Evolutionary conservation across 2,113 vertebrate species (phyloP).

Genomic region (Phoxinus phoxinus): DNA sequence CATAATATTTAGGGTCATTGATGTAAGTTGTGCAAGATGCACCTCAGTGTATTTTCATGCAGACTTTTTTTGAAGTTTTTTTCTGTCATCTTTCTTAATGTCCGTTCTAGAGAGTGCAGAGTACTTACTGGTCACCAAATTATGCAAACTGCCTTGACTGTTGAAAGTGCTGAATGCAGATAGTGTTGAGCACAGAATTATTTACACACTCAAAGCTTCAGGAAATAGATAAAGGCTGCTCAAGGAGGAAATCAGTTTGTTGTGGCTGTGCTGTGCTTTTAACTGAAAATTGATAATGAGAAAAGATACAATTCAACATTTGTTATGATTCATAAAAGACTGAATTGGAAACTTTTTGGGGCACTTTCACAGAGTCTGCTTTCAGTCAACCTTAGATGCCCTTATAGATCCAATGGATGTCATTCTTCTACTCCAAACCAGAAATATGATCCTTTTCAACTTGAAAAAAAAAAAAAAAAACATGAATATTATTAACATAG

Average conservation of each 20-base stretch:
- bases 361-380: background rate
- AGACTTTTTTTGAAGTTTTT: constrained; percentile 4
- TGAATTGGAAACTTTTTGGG: background rate
- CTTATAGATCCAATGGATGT: background rate
- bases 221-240: constrained; percentile 31
- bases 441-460: background rate
- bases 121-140: constrained; percentile 28
- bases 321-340: background rate
- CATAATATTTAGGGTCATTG: background rate
- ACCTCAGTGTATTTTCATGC: background rate
- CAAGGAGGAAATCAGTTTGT: constrained; percentile 17
- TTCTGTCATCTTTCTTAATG: background rate
- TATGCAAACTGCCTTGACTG: constrained; percentile 36
- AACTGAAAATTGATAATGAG: constrained; percentile 10
- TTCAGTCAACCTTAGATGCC: background rate
- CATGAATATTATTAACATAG: background rate
- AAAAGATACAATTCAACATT: constrained; percentile 13
- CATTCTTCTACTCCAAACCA: background rate
- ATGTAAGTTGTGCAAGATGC: background rate
- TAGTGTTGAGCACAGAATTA: constrained; percentile 17
- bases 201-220: constrained; percentile 8
- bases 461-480: background rate
- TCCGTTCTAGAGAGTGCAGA: constrained; percentile 10
- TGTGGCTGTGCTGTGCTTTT: constrained; percentile 9
- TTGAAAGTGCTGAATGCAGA: constrained; percentile 29